Percentiles rank a stretch among this genome's conserved stretches.
phyloP scores from a whole-genome alignment of 2,888 invertebrate species.

The Schizotus pectinicornis region DNA sequence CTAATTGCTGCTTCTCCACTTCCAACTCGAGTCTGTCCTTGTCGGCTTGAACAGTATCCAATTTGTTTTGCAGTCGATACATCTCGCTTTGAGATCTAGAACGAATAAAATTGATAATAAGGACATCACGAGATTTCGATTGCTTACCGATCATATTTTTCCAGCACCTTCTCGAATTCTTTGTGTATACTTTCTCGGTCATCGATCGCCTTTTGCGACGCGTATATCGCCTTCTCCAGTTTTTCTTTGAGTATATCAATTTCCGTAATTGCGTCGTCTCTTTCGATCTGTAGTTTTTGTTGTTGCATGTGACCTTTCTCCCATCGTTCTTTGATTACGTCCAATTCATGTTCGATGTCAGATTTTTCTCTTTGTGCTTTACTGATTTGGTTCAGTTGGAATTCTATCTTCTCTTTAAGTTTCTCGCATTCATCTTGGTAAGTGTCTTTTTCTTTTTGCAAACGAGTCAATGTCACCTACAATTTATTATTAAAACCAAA shows the following conservation, averaged over 20 bases:
- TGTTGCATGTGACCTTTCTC: slow-evolving; percentile 85
- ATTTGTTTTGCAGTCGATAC: slow-evolving; percentile 85
- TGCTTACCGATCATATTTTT: slow-evolving; percentile 85
- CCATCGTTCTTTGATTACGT: slow-evolving; percentile 85
- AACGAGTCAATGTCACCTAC: slow-evolving; percentile 75
- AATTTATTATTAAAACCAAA: slow-evolving; percentile 18
- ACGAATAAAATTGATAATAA: slow-evolving; percentile 32
- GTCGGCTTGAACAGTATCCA: slow-evolving; percentile 87
- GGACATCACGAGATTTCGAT: background rate
- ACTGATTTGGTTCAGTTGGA: slow-evolving; percentile 80
- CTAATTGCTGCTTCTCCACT: slow-evolving; percentile 81
- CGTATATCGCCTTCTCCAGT: slow-evolving; percentile 83
- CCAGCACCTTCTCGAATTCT: slow-evolving; percentile 90
- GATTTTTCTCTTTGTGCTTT: slow-evolving; percentile 86
- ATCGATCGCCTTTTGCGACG: slow-evolving; percentile 83
- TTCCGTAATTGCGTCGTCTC: slow-evolving; percentile 85
- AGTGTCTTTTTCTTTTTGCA: slow-evolving; percentile 88
- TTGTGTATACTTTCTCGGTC: slow-evolving; percentile 88
- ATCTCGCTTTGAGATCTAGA: slow-evolving; percentile 86
- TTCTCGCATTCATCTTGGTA: slow-evolving; percentile 82
- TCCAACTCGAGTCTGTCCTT: slow-evolving; percentile 86
- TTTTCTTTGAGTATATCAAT: slow-evolving; percentile 88
- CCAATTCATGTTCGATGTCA: slow-evolving; percentile 83
- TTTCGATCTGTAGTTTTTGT: slow-evolving; percentile 85
- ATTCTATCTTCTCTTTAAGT: slow-evolving; percentile 81